phyloP scores from a whole-genome alignment of 2,888 invertebrate species.

The Syrphus vitripennis region DNA sequence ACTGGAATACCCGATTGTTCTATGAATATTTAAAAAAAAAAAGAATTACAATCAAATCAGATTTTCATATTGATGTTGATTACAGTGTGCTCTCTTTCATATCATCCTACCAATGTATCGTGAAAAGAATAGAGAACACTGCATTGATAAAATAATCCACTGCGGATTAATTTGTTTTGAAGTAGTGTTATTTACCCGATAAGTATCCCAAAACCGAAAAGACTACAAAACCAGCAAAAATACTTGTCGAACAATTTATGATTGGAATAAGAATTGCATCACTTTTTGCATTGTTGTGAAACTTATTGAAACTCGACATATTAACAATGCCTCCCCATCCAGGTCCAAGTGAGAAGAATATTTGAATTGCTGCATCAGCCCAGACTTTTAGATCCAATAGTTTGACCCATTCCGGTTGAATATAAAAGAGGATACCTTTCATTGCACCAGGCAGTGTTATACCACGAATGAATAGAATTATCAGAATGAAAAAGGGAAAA shows the following conservation, averaged over 20 bases:
- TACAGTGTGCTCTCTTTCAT: too few relatives aligned
- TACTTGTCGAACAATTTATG: slow-evolving; percentile 88
- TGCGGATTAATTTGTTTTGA: too few relatives aligned
- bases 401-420: slow-evolving; percentile 90
- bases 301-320: slow-evolving; percentile 92
- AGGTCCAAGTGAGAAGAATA: slow-evolving; percentile 94
- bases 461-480: slow-evolving; percentile 88
- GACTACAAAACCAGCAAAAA: slow-evolving; percentile 90
- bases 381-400: slow-evolving; percentile 91
- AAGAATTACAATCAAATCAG: neutral
- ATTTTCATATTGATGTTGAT: too few relatives aligned
- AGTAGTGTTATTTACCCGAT: slow-evolving; percentile 82
- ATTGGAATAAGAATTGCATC: slow-evolving; percentile 88
- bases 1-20: slow-evolving; percentile 87
- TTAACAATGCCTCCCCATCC: slow-evolving; percentile 93
- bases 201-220: slow-evolving; percentile 91
- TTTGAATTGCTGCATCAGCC: slow-evolving; percentile 96
- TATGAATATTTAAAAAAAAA: slow-evolving; percentile 52
- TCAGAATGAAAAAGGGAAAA: slow-evolving; percentile 90
- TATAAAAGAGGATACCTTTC: slow-evolving; percentile 89
- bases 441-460: slow-evolving; percentile 90
- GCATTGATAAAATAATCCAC: too few relatives aligned
- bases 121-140: too few relatives aligned
- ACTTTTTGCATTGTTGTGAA: slow-evolving; percentile 85
- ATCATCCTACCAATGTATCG: too few relatives aligned